Evolutionary conservation across 37 sponge, comb jelly and placozoan genomes (phyloP).

Genomic region (Oopsacas minuta): DNA sequence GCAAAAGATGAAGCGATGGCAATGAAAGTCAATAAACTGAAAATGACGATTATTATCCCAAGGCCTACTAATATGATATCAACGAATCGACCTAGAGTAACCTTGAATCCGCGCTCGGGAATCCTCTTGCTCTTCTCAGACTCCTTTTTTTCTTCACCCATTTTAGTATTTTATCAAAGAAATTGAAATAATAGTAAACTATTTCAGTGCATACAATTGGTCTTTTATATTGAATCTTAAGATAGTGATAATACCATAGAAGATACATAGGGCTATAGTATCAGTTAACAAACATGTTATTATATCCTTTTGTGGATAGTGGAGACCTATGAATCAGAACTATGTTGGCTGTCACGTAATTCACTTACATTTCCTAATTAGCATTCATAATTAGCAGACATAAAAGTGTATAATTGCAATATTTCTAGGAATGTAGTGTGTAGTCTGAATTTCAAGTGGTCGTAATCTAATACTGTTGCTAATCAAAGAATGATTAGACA

Average conservation of each 20-base stretch:
- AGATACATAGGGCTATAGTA: neutral
- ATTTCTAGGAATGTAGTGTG: too few species aligned
- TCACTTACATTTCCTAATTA: too few species aligned
- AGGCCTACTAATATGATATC: neutral
- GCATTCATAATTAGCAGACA: too few species aligned
- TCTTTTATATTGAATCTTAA: neutral
- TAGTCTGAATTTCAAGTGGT: too few species aligned
- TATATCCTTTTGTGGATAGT: too few species aligned
- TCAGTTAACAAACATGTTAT: neutral
- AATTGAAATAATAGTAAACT: neutral
- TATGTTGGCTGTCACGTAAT: too few species aligned
- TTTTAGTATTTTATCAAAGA: neutral
- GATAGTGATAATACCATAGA: neutral
- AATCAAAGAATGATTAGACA: too few species aligned
- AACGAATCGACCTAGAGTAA: neutral
- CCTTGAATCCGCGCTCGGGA: neutral
- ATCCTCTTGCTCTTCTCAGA: neutral
- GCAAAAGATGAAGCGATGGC: neutral
- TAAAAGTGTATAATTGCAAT: too few species aligned
- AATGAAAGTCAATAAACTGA: neutral
- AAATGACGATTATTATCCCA: neutral
- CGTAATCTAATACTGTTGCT: too few species aligned
- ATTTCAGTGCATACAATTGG: neutral
- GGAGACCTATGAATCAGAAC: too few species aligned
- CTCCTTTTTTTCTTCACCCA: constrained; percentile 2